Evolutionary conservation across 2,888 invertebrate species (phyloP), one percentile per base, ranked within the genome.

Genomic region (Nomada ferruginata): DNA sequence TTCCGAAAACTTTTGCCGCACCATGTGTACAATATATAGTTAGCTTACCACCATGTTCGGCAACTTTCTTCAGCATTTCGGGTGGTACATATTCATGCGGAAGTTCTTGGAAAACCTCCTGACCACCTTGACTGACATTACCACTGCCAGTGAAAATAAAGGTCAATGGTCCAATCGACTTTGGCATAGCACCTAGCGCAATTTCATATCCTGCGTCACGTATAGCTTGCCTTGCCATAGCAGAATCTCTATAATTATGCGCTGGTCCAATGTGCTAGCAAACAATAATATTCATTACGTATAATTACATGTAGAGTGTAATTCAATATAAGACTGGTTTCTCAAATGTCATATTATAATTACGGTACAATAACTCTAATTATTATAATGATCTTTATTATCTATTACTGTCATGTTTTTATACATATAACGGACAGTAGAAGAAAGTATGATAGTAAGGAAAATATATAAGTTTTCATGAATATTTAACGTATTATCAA

Each of bases 141-240:
- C 99, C 99, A 7, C 98, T 97, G 10, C 99, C 99, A 11, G 99
- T 99, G 92, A 99, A 99, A 0, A 99, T 97, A 94, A 99, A 98
- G 0, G 99, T 99, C 68, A 99, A 94, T 0, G 99, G 99, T 2
- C 99, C 99, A 68, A 99, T 96, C 0, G 99, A 99, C 94, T 98
- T 97, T 1, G 99, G 99, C 98, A 99, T 98, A 95, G 98, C 97
- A 4, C 96, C 95, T 70, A 99, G 94, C 0, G 99, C 96, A 65
- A 99, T 98, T 94, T 99, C 99, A 94, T 99, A 99, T 0, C 99
- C 99, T n/a, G 99, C 98, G 93, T 99, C 99, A 23, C 99, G 95
- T 59, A 99, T 97, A 0, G 99, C 98, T 94, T 99, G 99, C 42
- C 98, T 96, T 0, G 99, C 99, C 98, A 99, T 99, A 89, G 98